phyloP scores from a whole-genome alignment of 2,113 vertebrate species.

The Illadopsis cleaveri region DNA sequence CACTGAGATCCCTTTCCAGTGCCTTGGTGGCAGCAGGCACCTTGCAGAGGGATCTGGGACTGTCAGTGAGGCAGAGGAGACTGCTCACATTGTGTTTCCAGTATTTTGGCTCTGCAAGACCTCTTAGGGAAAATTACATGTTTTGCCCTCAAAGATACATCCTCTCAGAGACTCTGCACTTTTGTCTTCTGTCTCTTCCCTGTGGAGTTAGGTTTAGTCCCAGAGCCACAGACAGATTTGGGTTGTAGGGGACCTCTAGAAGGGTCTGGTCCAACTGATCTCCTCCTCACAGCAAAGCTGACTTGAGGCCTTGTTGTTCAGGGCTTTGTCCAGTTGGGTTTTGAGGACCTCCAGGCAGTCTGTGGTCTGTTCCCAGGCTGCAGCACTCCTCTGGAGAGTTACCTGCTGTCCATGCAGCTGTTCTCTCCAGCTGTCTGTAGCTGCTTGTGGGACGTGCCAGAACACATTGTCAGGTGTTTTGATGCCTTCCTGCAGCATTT shows the following conservation, averaged over 20 bases:
- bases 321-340: background rate
- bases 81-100: background rate
- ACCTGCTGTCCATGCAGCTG: background rate
- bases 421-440: background rate
- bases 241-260: background rate
- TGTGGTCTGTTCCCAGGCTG: background rate
- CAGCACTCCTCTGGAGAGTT: background rate
- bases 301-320: background rate
- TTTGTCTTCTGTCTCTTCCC: background rate
- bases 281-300: background rate
- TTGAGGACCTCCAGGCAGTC: background rate
- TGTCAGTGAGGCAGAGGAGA: background rate
- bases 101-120: background rate
- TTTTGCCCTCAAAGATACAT: background rate
- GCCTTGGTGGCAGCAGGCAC: background rate
- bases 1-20: fast-evolving
- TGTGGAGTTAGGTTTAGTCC: background rate
- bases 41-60: background rate
- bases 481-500: background rate
- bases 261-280: background rate
- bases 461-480: background rate
- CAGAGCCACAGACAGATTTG: background rate
- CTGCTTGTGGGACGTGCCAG: background rate
- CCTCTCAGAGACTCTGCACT: background rate
- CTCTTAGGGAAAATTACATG: background rate